Percentiles rank a stretch among this genome's conserved stretches.
Conservation (phyloP, 2,113 vertebrate genomes). For the Nothocercus nigrocapillus region DNA sequence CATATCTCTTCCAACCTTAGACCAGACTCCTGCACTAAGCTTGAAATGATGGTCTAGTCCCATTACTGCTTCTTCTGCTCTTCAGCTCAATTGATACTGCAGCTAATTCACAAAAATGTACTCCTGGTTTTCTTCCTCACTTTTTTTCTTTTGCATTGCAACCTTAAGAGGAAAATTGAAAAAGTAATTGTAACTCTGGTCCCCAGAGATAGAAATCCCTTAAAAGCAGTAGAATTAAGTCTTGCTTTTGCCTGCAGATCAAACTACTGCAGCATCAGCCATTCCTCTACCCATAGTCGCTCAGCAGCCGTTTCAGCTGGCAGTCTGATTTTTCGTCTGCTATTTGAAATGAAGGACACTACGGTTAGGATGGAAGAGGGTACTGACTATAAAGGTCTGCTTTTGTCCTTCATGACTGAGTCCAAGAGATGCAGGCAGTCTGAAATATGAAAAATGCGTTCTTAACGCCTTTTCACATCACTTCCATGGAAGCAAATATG, state of each 20-base stretch:
- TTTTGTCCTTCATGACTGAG: not conserved
- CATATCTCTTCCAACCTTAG: not conserved
- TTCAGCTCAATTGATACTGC: not conserved
- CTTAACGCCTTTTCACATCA: too few species aligned
- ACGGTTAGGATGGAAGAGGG: not conserved
- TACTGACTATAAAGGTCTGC: not conserved
- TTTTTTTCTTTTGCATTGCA: not conserved
- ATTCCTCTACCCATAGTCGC: not conserved
- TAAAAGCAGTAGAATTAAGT: conserved; percentile 29
- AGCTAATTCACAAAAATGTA: not conserved
- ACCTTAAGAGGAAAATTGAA: not conserved
- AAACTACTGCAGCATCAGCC: conserved; percentile 22
- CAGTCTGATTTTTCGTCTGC: not conserved
- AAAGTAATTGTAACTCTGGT: not conserved
- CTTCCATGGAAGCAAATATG: not conserved
- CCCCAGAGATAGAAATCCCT: conserved; percentile 2
- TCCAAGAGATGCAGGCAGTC: not conserved
- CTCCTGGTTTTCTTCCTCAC: not conserved
- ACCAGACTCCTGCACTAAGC: not conserved
- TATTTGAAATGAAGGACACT: too few species aligned
- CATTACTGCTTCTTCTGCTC: not conserved
- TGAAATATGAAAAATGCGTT: not conserved
- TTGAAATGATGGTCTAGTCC: not conserved
- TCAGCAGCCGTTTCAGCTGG: not conserved
- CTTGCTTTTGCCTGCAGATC: conserved; percentile 6